Base-by-base conservation (phyloP, 2,797 vertebrate genomes). In the Sebastes itinus region DNA sequence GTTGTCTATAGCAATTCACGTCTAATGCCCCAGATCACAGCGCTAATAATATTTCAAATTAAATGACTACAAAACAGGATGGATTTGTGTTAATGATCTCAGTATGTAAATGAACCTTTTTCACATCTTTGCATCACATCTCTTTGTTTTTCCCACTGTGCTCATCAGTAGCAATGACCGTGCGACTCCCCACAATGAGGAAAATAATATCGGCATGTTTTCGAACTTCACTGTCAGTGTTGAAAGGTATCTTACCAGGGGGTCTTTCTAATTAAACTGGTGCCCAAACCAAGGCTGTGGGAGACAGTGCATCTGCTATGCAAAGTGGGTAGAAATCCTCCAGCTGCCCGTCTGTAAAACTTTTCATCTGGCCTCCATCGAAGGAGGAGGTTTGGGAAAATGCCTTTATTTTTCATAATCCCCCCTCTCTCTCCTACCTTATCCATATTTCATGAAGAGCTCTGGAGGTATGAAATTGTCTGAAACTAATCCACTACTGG, bases 381-480 rank as follows among this genome's bases (percentile, higher is more conserved):
- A 88, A 92, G 81, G 85, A 87, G 87, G 82, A 67, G 87, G 86
- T 90, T 92, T 88, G 81, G 88, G 88, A 84, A 94, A 95, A 95
- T 92, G 92, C 90, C 91, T 95, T 95, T 94, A 94, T 95, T 95
- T 62, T 95, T 94, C 88, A 91, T 95, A 94, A 94, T 94, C 92
- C 92, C 79, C 33, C 75, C 71, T 28, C 80, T 77, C 89, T 72
- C 85, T 76, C 64, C 80, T 82, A 75, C 87, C 94, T 95, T 94
- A 96, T 96, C 94, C 95, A 96, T 96, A 96, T 96, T 96, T 96
- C 95, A 96, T 96, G 95, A 96, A 93, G 92, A 88, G 88, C 91
- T 94, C 93, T 94, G 91, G 90, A 95, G 95, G 94, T 95, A 95
- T 93, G 94, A 95, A 95, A 95, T 94, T 94, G 82, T 94, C 89